Percentiles rank a stretch among this genome's conserved stretches.
Evolutionary conservation across 2,113 vertebrate species (phyloP).

Genomic region (Lagopus leucura): DNA sequence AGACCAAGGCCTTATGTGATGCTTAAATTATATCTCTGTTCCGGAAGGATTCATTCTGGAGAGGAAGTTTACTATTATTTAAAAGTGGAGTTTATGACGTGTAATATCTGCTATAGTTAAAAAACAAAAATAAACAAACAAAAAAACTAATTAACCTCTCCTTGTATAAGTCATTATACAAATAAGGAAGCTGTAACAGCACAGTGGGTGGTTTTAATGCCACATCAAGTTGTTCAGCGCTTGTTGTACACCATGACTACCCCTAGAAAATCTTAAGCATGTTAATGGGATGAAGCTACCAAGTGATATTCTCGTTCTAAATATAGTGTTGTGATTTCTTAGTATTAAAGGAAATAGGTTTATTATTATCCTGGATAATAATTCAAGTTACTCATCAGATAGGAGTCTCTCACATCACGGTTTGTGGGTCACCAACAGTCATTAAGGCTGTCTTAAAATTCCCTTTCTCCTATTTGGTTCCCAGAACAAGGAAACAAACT

Average conservation of each 20-base stretch:
- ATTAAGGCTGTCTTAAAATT: background rate
- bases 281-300: background rate
- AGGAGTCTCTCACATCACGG: background rate
- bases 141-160: background rate
- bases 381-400: background rate
- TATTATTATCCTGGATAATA: background rate
- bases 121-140: background rate
- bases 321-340: background rate
- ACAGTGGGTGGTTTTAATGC: background rate
- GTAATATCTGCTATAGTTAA: background rate
- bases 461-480: background rate
- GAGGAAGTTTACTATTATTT: background rate
- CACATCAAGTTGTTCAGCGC: background rate
- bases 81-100: background rate
- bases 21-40: background rate
- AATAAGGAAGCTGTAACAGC: conserved; percentile 26
- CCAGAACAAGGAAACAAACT: background rate
- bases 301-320: background rate
- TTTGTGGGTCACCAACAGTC: background rate
- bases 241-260: background rate
- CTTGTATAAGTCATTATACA: background rate
- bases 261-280: conserved; percentile 5
- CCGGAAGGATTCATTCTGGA: background rate
- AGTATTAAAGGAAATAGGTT: background rate
- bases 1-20: background rate